Base-by-base conservation (phyloP, 30 jellyfish, hydroid and myxozoan species). In the Aurelia coerulea region DNA sequence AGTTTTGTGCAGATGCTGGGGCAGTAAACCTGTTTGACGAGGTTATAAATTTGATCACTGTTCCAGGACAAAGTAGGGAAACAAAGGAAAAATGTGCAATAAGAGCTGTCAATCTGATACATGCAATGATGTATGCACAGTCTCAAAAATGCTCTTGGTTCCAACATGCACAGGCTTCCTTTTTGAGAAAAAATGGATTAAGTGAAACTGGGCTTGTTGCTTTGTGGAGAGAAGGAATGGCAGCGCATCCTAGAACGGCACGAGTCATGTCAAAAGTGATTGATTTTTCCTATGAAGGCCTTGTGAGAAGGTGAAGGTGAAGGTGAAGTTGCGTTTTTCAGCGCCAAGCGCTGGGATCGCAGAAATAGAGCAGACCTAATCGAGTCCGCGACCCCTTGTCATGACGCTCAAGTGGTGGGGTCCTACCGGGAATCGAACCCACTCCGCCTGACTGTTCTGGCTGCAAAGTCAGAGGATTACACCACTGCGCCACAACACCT, bases 181-280 rank as follows among this genome's bases (percentile, higher is more conserved):
- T 53, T 46, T 71, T 70, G 37, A 70, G 80, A 42, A 35, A 46
- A 70, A 53, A 70, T 70, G 80, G 80, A 10, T 32, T 73, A 32
- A 49, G 70, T 46, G 84, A 73, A 46, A 73, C 70, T 46, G 41
- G 84, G 70, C 52, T 73, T 17, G 31, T 31, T 16, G 70, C 84
- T 73, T 18, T 39, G 23, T 51, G 84, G 84, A 37, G 51, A 23
- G 84, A 73, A 54, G 84, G 84, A 35, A 18, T 51, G n/a, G 23
- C 84, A 73, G 84, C 41, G 41, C 70, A 73, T 73, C 80, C 80
- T 19, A 70, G 80, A 70, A 70, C 80, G 10, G 80, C 80, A 70
- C 62, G 80, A 1, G 63, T 70, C 23, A 70, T 70, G 41, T 18
- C 84, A 31, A 49, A 16, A 16, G 15, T 13, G 12, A n/a, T n/a